Evolutionary conservation across 2,797 vertebrate genomes (phyloP).

Genomic region (Coranthus polyacanthus): DNA sequence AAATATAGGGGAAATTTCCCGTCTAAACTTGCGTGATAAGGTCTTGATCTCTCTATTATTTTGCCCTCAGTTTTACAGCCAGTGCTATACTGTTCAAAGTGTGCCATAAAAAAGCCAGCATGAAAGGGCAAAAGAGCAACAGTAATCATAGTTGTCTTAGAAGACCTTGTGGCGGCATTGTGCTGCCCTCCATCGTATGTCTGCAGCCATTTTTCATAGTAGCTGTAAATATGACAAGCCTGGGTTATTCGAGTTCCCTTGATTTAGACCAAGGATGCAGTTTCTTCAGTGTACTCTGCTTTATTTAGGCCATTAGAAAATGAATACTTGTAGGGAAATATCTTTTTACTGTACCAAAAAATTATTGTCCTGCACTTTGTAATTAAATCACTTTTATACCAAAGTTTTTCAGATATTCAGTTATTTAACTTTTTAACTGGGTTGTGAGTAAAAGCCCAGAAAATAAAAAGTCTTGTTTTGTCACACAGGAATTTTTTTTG

Average conservation of each 20-base stretch:
- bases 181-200: constrained; percentile 76
- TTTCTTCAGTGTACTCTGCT: neutral
- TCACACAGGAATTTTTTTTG: constrained; percentile 42
- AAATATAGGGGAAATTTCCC: constrained; percentile 36
- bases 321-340: no score
- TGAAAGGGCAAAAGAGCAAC: constrained; percentile 65
- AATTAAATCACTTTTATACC: no score
- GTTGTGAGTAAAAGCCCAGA: neutral
- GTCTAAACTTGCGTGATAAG: constrained; percentile 68
- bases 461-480: neutral
- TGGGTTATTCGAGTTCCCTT: constrained; percentile 6
- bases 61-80: constrained; percentile 50
- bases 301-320: constrained; percentile 6
- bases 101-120: constrained; percentile 42
- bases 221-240: constrained; percentile 61
- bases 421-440: neutral
- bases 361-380: no score
- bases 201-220: constrained; percentile 63
- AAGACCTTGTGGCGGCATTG: constrained; percentile 73
- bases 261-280: constrained; percentile 34
- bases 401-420: neutral
- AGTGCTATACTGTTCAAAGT: constrained; percentile 32
- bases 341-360: neutral
- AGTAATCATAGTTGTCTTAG: constrained; percentile 54
- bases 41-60: constrained; percentile 73